A percentile compares a stretch with the other conserved stretches of the same genome.
Evolutionary conservation across 2,113 vertebrate genomes (phyloP).

Genomic region (Cranoglanis bouderius): DNA sequence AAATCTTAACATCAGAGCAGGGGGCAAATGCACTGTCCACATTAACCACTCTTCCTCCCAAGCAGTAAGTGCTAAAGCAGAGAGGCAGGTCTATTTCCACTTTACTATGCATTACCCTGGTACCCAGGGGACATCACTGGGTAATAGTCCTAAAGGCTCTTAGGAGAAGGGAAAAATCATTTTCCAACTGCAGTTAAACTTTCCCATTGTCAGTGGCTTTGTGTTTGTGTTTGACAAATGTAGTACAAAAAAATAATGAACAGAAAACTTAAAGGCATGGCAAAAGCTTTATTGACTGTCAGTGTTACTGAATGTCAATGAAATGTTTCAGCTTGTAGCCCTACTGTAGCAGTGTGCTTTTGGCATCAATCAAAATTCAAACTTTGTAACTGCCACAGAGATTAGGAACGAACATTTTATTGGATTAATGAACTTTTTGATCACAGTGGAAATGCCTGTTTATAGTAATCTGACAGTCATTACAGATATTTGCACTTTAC

Average conservation of each 20-base stretch:
- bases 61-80: conserved; percentile 2
- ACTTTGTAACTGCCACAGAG: neutral
- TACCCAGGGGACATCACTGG: neutral
- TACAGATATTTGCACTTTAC: neutral
- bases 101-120: conserved; percentile 6
- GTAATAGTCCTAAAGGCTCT: neutral
- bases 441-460: neutral
- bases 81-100: neutral
- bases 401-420: neutral
- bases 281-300: neutral
- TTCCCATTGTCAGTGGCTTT: neutral
- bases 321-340: neutral
- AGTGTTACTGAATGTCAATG: neutral
- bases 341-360: neutral
- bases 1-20: neutral
- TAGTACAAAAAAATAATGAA: neutral
- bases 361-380: neutral
- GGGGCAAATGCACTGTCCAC: neutral
- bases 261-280: neutral
- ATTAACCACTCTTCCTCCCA: conserved; percentile 16
- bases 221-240: neutral
- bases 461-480: neutral
- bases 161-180: neutral
- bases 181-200: neutral
- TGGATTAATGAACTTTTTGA: neutral